Conservation (phyloP, 2,113 vertebrate genomes). For the Sorex araneus region DNA sequence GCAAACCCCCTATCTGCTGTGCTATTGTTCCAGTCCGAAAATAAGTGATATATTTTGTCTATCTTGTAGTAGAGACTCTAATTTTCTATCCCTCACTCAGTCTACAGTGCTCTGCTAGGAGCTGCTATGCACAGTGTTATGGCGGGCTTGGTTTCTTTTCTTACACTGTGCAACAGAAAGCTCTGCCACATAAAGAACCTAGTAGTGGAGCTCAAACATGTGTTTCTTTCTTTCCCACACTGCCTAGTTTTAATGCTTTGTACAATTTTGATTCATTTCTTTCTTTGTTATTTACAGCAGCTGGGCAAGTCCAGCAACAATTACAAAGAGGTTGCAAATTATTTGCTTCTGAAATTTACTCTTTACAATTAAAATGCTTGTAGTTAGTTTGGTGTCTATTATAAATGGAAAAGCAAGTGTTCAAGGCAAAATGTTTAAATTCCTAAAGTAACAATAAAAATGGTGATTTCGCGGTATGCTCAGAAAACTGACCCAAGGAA, state of each 20-base stretch:
- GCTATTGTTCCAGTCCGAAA: no score
- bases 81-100: neutral
- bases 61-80: neutral
- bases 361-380: conserved; percentile 24
- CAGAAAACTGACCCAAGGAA: no score
- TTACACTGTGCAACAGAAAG: neutral
- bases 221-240: neutral
- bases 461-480: neutral
- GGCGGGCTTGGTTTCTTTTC: no score
- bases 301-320: neutral
- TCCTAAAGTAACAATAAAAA: neutral
- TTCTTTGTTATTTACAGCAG: neutral
- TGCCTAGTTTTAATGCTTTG: neutral
- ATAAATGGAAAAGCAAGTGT: neutral
- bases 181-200: neutral
- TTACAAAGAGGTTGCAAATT: neutral
- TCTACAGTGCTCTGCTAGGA: neutral
- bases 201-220: neutral
- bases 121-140: no score
- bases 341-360: conserved; percentile 49
- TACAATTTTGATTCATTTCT: neutral
- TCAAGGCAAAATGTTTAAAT: conserved; percentile 6
- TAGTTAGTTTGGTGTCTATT: conserved; percentile 47
- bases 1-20: no score
- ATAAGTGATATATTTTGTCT: conserved; percentile 3